These are phyloP conservation scores for Tinea semifulvella DNA, from an alignment of 2,888 invertebrate genomes.

Conservation along the genomic window DNA sequence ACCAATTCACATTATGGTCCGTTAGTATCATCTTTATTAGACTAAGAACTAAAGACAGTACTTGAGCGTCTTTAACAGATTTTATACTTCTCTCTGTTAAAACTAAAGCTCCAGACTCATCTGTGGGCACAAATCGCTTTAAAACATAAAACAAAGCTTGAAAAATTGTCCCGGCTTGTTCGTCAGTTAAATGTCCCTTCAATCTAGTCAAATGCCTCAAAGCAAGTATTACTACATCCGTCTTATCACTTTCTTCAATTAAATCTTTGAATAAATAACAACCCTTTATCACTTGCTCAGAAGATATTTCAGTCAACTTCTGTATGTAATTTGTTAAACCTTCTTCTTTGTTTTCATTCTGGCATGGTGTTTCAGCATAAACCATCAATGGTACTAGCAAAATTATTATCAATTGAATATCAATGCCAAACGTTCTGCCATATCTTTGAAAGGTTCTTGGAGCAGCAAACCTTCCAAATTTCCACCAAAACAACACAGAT, in stretches of 20 bases:
- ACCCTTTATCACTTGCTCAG: conserved; percentile 13
- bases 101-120: conserved; percentile 25
- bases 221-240: conserved; percentile 19
- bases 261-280: conserved; percentile 13
- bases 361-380: not conserved
- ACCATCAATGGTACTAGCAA: conserved; percentile 13
- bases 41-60: conserved; percentile 24
- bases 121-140: conserved; percentile 24
- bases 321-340: conserved; percentile 4
- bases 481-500: conserved; percentile 26
- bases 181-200: conserved; percentile 24
- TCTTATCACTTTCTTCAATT: conserved; percentile 10
- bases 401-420: conserved; percentile 25
- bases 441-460: conserved; percentile 27
- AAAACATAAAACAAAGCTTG: conserved; percentile 29
- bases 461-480: conserved; percentile 21
- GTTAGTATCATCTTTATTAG: conserved; percentile 29
- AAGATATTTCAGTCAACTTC: conserved; percentile 9
- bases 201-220: conserved; percentile 26
- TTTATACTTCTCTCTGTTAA: conserved; percentile 23
- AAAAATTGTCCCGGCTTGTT: conserved; percentile 29
- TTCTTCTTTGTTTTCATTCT: not conserved
- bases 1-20: conserved; percentile 31
- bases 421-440: conserved; percentile 26
- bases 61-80: conserved; percentile 22